Evolutionary conservation across 2,797 vertebrate genomes (phyloP).

Genomic region (Percopsis omiscomaycus): DNA sequence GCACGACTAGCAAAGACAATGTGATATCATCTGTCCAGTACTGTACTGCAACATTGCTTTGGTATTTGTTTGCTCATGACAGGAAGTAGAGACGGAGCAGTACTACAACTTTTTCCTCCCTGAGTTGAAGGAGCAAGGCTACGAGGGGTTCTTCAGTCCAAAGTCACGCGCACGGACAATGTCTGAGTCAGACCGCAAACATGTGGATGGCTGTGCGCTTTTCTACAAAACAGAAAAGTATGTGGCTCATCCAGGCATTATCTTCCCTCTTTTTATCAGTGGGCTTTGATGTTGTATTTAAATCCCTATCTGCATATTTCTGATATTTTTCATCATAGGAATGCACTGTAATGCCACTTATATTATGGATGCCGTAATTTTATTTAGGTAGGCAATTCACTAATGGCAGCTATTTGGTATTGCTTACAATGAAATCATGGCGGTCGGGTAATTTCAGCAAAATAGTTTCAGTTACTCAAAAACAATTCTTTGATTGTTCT

Average conservation of each 20-base stretch:
- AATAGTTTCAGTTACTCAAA: no score
- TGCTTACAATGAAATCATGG: no score
- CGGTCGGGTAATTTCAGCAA: no score
- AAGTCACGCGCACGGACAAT: constrained; percentile 97
- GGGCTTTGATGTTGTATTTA: not conserved
- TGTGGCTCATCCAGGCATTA: constrained; percentile 40
- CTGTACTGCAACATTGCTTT: not conserved
- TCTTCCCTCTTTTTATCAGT: not conserved
- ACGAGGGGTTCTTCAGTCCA: constrained; percentile 96
- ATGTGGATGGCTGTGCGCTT: constrained; percentile 96
- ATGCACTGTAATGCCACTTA: no score
- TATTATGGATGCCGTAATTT: no score
- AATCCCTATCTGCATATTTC: not conserved
- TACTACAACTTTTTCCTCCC: constrained; percentile 96
- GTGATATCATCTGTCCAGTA: no score
- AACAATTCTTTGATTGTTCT: no score
- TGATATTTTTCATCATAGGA: no score
- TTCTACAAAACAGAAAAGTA: constrained; percentile 97
- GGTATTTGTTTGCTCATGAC: constrained; percentile 13
- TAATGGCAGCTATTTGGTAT: no score
- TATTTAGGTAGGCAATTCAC: no score
- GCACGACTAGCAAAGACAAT: no score
- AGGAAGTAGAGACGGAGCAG: constrained; percentile 98
- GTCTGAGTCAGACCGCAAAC: constrained; percentile 97
- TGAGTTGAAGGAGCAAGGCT: constrained; percentile 94